Evolutionary conservation across 2,888 invertebrate species (phyloP), one percentile per base, ranked within the genome.

Genomic region (Parasteatoda lunata): DNA sequence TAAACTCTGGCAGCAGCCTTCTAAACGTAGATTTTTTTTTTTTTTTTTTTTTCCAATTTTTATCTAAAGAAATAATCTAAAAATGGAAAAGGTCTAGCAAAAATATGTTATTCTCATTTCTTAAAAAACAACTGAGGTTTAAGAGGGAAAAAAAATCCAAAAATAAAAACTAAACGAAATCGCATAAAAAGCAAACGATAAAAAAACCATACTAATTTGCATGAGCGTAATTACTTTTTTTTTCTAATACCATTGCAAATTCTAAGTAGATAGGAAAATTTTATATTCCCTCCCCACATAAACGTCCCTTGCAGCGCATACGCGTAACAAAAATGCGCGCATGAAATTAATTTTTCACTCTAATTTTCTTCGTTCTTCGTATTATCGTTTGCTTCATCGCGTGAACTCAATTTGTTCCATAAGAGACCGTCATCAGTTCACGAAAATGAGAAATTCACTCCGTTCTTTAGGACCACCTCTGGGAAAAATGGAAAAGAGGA

Each of bases 311-410:
- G 49, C 71, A 49, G 49, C 47, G 64, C n/a, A 49, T 54, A 77
- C 77, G 83, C 83, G 71, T 84, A 84, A 78, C 73, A 86, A 87
- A 87, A 82, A 80, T 78, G 82, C 68, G 77, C 77, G 76, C 77
- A 72, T 77, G 77, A 82, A 87, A 87, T 87, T 87, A 87, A 87
- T 87, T 87, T 87, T 87, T 87, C 86, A 82, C 68, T 87, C 75
- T 87, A 87, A 87, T 87, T 87, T 82, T 76, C 77, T 59, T 76
- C 76, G 76, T 71, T 86, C 73, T 73, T 72, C 80, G 49, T 71
- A 80, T 85, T 85, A 85, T 80, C 84, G 81, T 81, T 72, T 65
- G 68, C 68, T 70, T 72, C 75, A 73, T 84, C 84, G 85, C 85
- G 85, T 86, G 85, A 86, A 86, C 85, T 80, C 85, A 86, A 86